A percentile compares a stretch with the other conserved stretches of the same genome.
Conservation (phyloP, 1,140 invertebrate genomes). For the Contarinia nasturtii region DNA sequence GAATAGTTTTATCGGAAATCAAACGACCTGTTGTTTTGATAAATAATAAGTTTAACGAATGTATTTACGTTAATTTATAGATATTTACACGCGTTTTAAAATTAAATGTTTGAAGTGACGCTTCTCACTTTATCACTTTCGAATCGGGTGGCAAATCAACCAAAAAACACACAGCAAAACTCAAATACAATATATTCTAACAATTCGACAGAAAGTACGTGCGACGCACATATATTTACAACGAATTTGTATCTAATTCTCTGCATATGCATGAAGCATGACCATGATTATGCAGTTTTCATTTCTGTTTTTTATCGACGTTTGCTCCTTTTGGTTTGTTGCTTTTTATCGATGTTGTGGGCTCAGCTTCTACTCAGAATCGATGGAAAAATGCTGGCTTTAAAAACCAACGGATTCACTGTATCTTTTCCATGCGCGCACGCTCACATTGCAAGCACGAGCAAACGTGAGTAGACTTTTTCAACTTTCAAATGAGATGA, state of each 20-base stretch:
- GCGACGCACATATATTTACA: neutral
- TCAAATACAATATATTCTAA: too few species aligned
- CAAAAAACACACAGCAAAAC: too few species aligned
- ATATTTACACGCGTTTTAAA: too few species aligned
- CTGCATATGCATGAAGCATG: neutral
- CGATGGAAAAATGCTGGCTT: neutral
- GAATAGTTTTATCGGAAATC: too few species aligned
- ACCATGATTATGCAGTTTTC: neutral
- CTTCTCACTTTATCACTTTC: too few species aligned
- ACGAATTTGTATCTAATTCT: neutral
- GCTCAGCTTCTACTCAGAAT: neutral
- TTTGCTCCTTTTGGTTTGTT: neutral
- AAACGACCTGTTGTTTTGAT: too few species aligned
- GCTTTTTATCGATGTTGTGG: neutral
- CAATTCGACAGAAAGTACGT: neutral
- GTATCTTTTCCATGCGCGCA: neutral
- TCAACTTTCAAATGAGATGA: neutral
- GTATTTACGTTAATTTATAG: too few species aligned
- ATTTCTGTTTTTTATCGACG: neutral
- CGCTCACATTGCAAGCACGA: neutral
- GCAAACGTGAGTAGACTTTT: neutral
- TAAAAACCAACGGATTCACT: neutral
- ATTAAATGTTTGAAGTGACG: too few species aligned
- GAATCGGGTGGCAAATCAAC: too few species aligned
- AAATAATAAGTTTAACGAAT: too few species aligned